Evolutionary conservation across 2,113 vertebrate genomes (phyloP).

Genomic region (Clarias gariepinus): DNA sequence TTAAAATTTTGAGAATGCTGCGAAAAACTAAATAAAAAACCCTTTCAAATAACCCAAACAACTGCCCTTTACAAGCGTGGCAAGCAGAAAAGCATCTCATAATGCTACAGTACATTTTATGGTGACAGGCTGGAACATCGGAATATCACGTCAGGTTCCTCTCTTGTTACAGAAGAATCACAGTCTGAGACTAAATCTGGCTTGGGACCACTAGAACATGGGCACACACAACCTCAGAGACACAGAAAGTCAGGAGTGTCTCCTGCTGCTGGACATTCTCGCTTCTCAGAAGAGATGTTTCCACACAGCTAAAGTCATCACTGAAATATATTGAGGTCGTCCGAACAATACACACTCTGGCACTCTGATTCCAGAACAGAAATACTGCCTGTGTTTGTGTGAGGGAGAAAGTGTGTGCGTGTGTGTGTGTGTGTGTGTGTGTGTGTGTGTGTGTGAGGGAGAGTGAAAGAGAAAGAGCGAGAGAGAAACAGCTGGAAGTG

Average conservation of each 20-base stretch:
- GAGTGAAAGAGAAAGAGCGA: slow-evolving; percentile 9
- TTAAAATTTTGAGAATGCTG: too few relatives aligned
- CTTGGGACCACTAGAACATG: neutral
- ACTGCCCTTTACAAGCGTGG: neutral
- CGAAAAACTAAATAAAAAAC: neutral
- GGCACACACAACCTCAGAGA: neutral
- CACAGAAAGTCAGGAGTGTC: neutral
- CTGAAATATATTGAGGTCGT: slow-evolving; percentile 43
- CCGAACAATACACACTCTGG: slow-evolving; percentile 56
- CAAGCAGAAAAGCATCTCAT: neutral
- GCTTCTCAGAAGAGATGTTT: slow-evolving; percentile 33
- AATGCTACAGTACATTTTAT: neutral
- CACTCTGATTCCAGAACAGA: slow-evolving; percentile 31
- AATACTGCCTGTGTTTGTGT: slow-evolving; percentile 10
- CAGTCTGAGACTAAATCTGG: neutral
- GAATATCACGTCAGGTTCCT: neutral
- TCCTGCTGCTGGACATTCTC: neutral
- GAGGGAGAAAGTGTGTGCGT: slow-evolving; percentile 2
- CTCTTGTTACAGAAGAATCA: neutral
- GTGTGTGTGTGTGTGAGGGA: slow-evolving; percentile 1
- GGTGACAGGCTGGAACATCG: neutral
- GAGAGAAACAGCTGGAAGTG: slow-evolving; percentile 30
- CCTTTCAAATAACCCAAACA: neutral
- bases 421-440: slow-evolving; percentile 15
- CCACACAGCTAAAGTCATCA: slow-evolving; percentile 45